Conservation (phyloP, 1,140 invertebrate genomes). For the Dendrolimus kikuchii region DNA sequence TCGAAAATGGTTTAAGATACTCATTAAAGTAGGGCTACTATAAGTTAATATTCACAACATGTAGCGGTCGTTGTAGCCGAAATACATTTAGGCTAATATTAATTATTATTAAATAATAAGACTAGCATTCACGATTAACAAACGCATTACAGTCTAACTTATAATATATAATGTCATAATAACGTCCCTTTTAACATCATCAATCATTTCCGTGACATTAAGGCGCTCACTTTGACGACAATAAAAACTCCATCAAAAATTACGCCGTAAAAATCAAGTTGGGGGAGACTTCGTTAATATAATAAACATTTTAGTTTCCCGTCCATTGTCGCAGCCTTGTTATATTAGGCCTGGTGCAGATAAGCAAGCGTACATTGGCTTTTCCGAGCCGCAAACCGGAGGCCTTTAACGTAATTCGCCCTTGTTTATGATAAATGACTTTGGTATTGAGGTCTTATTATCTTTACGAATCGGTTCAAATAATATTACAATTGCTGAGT, state of each 20-base stretch:
- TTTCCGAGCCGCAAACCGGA: slow-evolving; percentile 8
- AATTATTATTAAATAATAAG: too few relatives aligned
- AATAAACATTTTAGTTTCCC: slow-evolving; percentile 25
- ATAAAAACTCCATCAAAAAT: slow-evolving; percentile 30
- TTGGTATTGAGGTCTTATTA: slow-evolving; percentile 15
- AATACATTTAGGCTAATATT: too few relatives aligned
- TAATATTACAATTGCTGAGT: neutral
- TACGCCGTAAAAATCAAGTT: slow-evolving; percentile 28
- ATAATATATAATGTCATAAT: too few relatives aligned
- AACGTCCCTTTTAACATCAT: slow-evolving; percentile 8
- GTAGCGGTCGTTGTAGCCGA: too few relatives aligned
- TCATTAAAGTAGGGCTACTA: too few relatives aligned
- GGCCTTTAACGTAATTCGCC: slow-evolving; percentile 13
- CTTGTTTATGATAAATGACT: slow-evolving; percentile 21
- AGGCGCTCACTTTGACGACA: slow-evolving; percentile 26
- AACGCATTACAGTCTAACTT: too few relatives aligned
- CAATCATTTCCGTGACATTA: slow-evolving; percentile 23
- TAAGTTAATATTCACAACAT: too few relatives aligned
- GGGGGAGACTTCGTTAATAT: slow-evolving; percentile 30
- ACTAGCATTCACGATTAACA: too few relatives aligned
- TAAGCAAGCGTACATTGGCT: slow-evolving; percentile 12
- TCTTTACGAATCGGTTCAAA: slow-evolving; percentile 3
- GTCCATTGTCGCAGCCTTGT: slow-evolving; percentile 17
- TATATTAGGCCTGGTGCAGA: slow-evolving; percentile 19
- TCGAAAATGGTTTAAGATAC: too few relatives aligned